Evolutionary conservation across 2,113 vertebrate genomes (phyloP).

Genomic region (Alligator mississippiensis): DNA sequence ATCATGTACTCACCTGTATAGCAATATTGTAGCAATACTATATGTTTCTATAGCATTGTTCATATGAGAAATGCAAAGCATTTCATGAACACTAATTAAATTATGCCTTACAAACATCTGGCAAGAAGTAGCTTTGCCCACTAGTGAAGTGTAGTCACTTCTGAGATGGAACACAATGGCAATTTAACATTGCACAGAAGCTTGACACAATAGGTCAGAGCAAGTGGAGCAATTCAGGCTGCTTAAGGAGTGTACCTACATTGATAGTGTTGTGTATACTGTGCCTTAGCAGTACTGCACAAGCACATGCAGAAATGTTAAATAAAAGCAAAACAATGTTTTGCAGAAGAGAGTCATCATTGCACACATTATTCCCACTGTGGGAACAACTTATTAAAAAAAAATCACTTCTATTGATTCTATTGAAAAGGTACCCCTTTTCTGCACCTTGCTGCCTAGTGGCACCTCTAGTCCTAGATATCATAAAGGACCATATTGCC

Average conservation of each 20-base stretch:
- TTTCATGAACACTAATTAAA: conserved; percentile 66
- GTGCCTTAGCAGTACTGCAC: not conserved
- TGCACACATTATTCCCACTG: not conserved
- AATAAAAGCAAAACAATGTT: not conserved
- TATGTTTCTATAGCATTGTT: conserved; percentile 58
- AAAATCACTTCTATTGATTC: not conserved
- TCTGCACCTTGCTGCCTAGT: not conserved
- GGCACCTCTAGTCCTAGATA: not conserved
- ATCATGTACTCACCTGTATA: conserved; percentile 65
- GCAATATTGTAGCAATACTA: conserved; percentile 13
- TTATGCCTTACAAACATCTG: conserved; percentile 58
- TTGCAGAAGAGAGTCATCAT: not conserved
- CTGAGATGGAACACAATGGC: conserved; percentile 56
- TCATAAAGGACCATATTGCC: not conserved
- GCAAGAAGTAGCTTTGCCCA: conserved; percentile 66
- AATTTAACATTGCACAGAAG: conserved; percentile 48
- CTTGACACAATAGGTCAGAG: conserved; percentile 50
- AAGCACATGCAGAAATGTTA: not conserved
- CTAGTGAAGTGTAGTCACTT: conserved; percentile 20
- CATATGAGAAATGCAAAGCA: conserved; percentile 66
- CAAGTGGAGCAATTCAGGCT: conserved; percentile 60
- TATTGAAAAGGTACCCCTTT: accelerated
- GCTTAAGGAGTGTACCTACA: not conserved
- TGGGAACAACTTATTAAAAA: not conserved
- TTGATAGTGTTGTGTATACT: not conserved